Evolutionary conservation across 2,797 vertebrate species (phyloP).

Genomic region (Zenarchopterus dispar): DNA sequence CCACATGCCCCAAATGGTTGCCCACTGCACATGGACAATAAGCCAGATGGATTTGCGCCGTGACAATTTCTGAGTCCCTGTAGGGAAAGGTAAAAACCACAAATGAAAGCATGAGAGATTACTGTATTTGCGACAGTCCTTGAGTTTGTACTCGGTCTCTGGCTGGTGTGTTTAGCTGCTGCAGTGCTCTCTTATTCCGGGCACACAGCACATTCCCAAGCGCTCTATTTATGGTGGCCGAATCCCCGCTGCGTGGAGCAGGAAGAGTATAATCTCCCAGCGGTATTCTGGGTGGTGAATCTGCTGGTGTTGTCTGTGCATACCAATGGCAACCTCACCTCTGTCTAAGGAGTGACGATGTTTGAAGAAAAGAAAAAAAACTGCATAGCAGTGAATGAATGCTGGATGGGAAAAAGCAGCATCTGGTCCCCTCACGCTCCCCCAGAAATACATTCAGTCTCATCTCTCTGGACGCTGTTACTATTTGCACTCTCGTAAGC

Average conservation of each 20-base stretch:
- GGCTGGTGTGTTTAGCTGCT: constrained; percentile 33
- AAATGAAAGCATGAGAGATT: constrained; percentile 65
- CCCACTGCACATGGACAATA: constrained; percentile 51
- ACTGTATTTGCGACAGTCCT: constrained; percentile 66
- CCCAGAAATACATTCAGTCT: constrained; percentile 35
- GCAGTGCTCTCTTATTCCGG: constrained; percentile 66
- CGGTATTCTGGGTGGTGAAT: constrained; percentile 73
- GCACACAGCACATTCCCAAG: constrained; percentile 68
- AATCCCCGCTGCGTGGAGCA: constrained; percentile 67
- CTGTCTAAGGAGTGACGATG: constrained; percentile 60
- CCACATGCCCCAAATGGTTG: constrained; percentile 33
- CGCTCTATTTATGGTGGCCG: constrained; percentile 73
- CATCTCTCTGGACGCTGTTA: constrained; percentile 25
- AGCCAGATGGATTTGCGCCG: constrained; percentile 55
- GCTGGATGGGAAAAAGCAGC: constrained; percentile 12
- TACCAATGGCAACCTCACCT: constrained; percentile 76
- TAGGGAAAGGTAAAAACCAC: constrained; percentile 42
- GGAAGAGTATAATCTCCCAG: constrained; percentile 77
- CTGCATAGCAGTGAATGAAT: constrained; percentile 4
- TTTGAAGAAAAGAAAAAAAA: constrained; percentile 27
- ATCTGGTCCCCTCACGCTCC: constrained; percentile 33
- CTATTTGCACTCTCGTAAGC: constrained; percentile 41
- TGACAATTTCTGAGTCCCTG: constrained; percentile 35
- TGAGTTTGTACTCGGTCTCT: constrained; percentile 56
- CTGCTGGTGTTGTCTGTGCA: constrained; percentile 59